Base-by-base conservation (phyloP, 2,797 vertebrate species). In the Syndactyla subalaris region DNA sequence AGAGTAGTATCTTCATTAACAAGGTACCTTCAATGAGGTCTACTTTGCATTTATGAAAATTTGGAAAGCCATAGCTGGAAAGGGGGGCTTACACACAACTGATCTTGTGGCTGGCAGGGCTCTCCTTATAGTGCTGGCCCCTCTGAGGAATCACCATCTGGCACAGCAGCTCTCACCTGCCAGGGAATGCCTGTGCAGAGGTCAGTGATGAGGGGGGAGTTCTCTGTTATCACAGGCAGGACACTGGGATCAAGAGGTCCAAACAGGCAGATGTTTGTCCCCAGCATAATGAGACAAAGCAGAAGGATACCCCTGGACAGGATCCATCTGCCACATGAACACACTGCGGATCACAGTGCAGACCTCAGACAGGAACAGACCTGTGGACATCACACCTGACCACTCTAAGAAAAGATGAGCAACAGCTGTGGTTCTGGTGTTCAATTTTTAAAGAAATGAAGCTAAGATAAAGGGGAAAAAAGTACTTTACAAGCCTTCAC, bases 21-120 rank as follows among this genome's bases (percentile, higher is more conserved):
- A 51, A 10, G 15, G 18, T 41, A 72, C 27, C 18, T 29, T 5
- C 32, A 16, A 30, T 4, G 21, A 49, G 5, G 68, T 38, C 24
- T 45, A 2, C 34, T 32, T 51, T 2, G 4, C 1, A 0, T 41
- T 46, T 23, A n/a, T 9, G 30, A 78, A 39, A 55, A 26, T 22
- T 29, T 84, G 73, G 68, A 55, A 92, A 54, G 9, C 8, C 4
- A 0, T 11, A 23, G 20, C 38, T 21, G 3, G 10, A 55, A 34
- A 65, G 8, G 3, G 4, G 24, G 3, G 0, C 32, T 76, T 27
- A 30, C 34, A 52, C 0, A 0, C 1, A 0, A 29, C 20, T 21
- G 21, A 23, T 6, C 15, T 30, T 2, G 0, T 5, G 22, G 15
- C 63, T 45, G 48, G 9, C 12, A 39, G 23, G 6, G 5, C 7